Evolutionary conservation across 1,140 invertebrate species (phyloP).

Genomic region (Pseudomyrmex cubaensis): DNA sequence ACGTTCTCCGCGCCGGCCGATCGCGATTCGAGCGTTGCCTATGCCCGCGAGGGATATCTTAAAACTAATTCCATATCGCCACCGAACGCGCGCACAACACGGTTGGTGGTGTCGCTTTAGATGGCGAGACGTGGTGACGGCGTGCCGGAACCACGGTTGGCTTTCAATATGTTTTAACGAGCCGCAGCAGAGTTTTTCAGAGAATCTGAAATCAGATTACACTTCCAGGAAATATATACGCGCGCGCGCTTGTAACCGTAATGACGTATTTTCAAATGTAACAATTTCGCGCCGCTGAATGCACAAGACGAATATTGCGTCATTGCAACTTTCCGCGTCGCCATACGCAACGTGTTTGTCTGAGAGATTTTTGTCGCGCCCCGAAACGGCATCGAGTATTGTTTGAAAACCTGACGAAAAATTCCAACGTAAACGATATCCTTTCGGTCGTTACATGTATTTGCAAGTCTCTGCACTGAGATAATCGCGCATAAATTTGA

Average conservation of each 20-base stretch:
- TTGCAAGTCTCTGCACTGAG: not conserved
- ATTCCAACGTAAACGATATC: constrained; percentile 8
- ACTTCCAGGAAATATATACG: constrained; percentile 41
- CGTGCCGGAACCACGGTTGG: constrained; percentile 45
- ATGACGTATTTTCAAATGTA: constrained; percentile 35
- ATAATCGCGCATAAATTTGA: not conserved
- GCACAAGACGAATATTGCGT: constrained; percentile 1
- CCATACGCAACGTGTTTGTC: not conserved
- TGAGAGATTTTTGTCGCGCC: too few relatives aligned
- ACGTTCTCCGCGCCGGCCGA: not conserved
- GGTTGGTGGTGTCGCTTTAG: constrained; percentile 37
- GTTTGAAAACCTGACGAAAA: not conserved
- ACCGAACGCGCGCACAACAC: constrained; percentile 3
- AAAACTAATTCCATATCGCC: constrained; percentile 57
- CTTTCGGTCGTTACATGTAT: not conserved
- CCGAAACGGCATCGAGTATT: not conserved
- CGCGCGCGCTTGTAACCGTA: not conserved
- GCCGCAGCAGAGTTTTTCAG: not conserved
- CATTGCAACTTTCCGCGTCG: not conserved
- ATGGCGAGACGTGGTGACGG: constrained; percentile 32
- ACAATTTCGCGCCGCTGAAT: constrained; percentile 37
- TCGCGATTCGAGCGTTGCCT: constrained; percentile 50
- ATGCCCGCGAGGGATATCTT: constrained; percentile 36
- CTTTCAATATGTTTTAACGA: constrained; percentile 61
- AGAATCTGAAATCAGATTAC: constrained; percentile 49